Evolutionary conservation across 2,888 invertebrate genomes (phyloP).

Genomic region (Pachydiplax longipennis): DNA sequence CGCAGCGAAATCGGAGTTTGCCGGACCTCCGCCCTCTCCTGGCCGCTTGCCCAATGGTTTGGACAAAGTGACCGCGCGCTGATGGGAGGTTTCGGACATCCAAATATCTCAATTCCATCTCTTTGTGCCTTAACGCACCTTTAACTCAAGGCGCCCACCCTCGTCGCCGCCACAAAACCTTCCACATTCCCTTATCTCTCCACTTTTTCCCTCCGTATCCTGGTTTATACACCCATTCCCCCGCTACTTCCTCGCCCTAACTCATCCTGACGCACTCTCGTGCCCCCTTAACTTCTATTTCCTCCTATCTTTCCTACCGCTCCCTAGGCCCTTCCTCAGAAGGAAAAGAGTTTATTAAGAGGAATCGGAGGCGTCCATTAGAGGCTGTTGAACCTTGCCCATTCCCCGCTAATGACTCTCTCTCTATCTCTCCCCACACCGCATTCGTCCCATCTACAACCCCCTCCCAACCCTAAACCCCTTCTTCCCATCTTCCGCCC

Average conservation of each 20-base stretch:
- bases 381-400: constrained; percentile 8
- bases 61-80: background rate
- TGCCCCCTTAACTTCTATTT: no score
- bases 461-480: background rate
- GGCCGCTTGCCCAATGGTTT: constrained; percentile 22
- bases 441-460: background rate
- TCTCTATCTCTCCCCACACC: background rate
- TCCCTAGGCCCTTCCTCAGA: background rate
- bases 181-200: background rate
- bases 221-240: no score
- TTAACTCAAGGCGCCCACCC: background rate
- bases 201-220: background rate
- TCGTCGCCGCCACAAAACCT: background rate
- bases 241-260: no score
- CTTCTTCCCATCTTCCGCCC: background rate
- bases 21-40: background rate
- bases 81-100: constrained; percentile 19
- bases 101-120: constrained; percentile 42
- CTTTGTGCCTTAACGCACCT: background rate
- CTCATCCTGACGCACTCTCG: no score
- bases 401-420: constrained; percentile 4
- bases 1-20: background rate
- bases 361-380: constrained; percentile 31
- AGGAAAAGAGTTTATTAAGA: constrained; percentile 37
- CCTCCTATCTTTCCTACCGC: no score